These are phyloP conservation scores for Cydia amplana DNA, from an alignment of 1,140 invertebrate genomes.

Conservation along the genomic window DNA sequence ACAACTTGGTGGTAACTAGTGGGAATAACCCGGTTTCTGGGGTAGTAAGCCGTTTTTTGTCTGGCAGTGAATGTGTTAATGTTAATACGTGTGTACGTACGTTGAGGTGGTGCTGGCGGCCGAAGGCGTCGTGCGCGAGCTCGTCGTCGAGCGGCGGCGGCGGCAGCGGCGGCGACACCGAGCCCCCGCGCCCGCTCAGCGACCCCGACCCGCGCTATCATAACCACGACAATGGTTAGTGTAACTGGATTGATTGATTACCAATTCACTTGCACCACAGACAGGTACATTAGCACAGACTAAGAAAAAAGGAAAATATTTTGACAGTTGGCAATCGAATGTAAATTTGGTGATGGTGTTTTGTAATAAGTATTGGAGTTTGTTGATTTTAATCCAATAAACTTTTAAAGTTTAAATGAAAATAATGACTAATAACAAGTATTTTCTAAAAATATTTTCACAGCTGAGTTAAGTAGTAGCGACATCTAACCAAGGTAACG, in stretches of 20 bases:
- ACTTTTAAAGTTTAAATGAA: not conserved
- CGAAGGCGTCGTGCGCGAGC: slow-evolving; percentile 83
- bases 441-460: not conserved
- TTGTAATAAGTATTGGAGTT: not conserved
- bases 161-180: slow-evolving; percentile 89
- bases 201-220: slow-evolving; percentile 67
- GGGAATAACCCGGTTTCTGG: too few species aligned
- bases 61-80: too few species aligned
- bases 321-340: slow-evolving; percentile 24
- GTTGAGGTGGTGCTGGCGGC: slow-evolving; percentile 78
- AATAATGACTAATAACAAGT: not conserved
- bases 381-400: not conserved
- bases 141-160: slow-evolving; percentile 90
- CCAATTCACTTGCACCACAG: slow-evolving; percentile 25
- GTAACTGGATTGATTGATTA: slow-evolving; percentile 31
- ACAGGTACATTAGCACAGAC: slow-evolving; percentile 19
- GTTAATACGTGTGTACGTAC: slow-evolving; percentile 40
- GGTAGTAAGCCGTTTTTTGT: too few species aligned
- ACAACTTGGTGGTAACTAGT: too few species aligned
- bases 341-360: not conserved
- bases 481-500: not conserved
- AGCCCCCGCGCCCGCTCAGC: slow-evolving; percentile 74
- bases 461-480: not conserved
- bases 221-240: too few species aligned
- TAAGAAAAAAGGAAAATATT: slow-evolving; percentile 28